Evolutionary conservation across 1,140 invertebrate species (phyloP).

Genomic region (Rhopalosiphum padi): DNA sequence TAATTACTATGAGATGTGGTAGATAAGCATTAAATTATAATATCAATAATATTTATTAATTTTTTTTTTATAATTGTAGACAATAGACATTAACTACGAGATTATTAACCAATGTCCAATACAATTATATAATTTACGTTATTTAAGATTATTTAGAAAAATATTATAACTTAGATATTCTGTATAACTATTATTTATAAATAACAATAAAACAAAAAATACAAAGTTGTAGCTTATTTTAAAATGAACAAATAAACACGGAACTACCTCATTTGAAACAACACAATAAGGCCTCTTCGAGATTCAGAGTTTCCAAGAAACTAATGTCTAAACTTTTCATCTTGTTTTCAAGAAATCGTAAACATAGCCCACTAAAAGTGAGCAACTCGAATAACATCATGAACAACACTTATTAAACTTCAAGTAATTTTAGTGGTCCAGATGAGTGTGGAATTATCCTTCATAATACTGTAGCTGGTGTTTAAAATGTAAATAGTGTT

Average conservation of each 20-base stretch:
- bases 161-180: not conserved
- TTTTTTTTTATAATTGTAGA: too few relatives aligned
- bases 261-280: not conserved
- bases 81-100: not conserved
- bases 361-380: not conserved
- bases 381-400: constrained; percentile 24
- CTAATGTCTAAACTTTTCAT: constrained; percentile 13
- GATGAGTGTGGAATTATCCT: constrained; percentile 15
- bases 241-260: not conserved
- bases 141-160: not conserved
- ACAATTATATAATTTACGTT: too few relatives aligned
- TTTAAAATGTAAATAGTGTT: not conserved
- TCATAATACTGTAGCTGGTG: not conserved
- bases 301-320: not conserved
- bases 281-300: not conserved
- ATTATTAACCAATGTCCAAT: not conserved
- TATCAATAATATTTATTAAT: too few relatives aligned
- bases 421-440: constrained; percentile 15
- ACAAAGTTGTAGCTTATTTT: constrained; percentile 1
- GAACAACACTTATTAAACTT: constrained; percentile 44
- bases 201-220: not conserved
- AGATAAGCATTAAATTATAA: not conserved
- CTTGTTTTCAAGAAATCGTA: constrained; percentile 31
- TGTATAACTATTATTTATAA: not conserved
- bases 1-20: not conserved